These are phyloP conservation scores for Pseudomyrmex gracilis DNA, from an alignment of 1,140 invertebrate species.

Conservation along the genomic window DNA sequence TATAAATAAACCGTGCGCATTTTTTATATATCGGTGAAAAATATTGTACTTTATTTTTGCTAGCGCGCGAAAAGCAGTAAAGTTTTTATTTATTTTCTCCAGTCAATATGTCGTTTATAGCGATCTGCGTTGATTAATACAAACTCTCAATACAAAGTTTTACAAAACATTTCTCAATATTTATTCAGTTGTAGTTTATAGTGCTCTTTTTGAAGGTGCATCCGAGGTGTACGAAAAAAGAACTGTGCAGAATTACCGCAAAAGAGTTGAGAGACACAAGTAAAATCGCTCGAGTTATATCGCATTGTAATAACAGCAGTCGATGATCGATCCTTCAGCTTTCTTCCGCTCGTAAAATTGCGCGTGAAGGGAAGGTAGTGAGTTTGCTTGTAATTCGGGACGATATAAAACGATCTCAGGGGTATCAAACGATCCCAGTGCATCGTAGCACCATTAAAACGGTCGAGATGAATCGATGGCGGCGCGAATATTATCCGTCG, in stretches of 20 bases:
- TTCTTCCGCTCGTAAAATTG: constrained; percentile 35
- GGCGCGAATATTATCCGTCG: constrained; percentile 21
- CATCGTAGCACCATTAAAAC: constrained; percentile 40
- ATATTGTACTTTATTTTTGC: neutral
- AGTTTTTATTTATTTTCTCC: no score
- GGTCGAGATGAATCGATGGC: constrained; percentile 30
- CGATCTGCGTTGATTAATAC: neutral
- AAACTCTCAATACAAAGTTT: constrained; percentile 14
- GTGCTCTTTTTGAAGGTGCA: neutral
- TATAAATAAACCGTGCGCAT: neutral
- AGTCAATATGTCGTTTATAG: neutral
- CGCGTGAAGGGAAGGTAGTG: constrained; percentile 22
- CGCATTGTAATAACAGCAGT: constrained; percentile 21
- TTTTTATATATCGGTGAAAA: neutral
- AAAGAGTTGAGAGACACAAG: neutral
- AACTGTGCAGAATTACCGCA: neutral
- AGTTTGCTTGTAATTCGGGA: constrained; percentile 35
- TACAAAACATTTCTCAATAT: neutral
- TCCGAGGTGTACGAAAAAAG: neutral
- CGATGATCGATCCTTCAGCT: constrained; percentile 41
- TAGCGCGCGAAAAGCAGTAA: no score
- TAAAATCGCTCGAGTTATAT: neutral
- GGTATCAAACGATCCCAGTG: constrained; percentile 22
- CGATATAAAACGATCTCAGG: constrained; percentile 48
- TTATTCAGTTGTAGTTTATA: neutral